Evolutionary conservation across 2,113 vertebrate species (phyloP).

Genomic region (Mobula hypostoma): DNA sequence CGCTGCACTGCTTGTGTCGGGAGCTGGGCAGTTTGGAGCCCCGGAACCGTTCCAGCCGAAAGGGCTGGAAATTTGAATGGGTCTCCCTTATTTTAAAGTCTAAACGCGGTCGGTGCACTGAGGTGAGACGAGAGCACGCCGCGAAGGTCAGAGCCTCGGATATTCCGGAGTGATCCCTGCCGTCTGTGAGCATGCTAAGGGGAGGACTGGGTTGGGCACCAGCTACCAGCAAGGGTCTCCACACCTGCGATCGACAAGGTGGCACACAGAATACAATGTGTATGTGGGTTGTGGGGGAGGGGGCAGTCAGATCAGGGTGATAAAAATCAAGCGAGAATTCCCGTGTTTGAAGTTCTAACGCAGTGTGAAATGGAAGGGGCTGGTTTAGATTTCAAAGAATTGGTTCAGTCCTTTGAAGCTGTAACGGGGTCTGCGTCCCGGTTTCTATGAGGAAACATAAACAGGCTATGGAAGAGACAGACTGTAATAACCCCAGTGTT

Average conservation of each 20-base stretch:
- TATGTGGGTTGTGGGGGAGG: neutral
- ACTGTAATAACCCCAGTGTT: neutral
- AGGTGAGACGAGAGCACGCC: too few relatives aligned
- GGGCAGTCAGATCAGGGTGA: neutral
- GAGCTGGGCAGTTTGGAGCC: neutral
- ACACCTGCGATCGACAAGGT: neutral
- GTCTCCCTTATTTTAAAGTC: too few relatives aligned
- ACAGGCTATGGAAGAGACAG: neutral
- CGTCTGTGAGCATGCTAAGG: neutral
- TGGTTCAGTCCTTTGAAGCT: slow-evolving; percentile 1
- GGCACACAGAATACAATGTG: neutral
- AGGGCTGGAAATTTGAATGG: too few relatives aligned
- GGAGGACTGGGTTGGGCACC: neutral
- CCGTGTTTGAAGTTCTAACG: neutral
- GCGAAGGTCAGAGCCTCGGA: neutral
- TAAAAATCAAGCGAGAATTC: neutral
- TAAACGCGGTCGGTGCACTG: too few relatives aligned
- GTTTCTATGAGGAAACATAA: neutral
- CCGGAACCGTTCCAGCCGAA: neutral
- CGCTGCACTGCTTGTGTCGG: neutral
- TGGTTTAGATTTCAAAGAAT: slow-evolving; percentile 25
- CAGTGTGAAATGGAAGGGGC: slow-evolving; percentile 12
- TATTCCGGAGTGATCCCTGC: neutral
- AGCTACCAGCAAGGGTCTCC: neutral
- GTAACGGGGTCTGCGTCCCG: neutral